Base-by-base conservation (phyloP, 2,888 invertebrate genomes). In the Catotricha subobsoleta region DNA sequence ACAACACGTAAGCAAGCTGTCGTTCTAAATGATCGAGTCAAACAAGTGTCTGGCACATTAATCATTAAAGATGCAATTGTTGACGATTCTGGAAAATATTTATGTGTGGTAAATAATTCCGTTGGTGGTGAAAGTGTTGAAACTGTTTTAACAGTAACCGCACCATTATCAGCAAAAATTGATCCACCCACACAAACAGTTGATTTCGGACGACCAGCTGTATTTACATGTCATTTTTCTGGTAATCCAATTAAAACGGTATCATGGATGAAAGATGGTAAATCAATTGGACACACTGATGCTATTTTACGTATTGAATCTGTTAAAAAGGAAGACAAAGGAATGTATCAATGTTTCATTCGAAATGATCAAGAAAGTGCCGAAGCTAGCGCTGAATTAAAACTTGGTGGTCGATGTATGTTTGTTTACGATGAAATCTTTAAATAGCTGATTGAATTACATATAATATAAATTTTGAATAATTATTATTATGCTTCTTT, bases 301-400 rank as follows among this genome's bases (percentile, higher is more conserved):
- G 74, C 81, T 5, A 74, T 81, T 42, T 65, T 92, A 34, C 69
- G 83, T 48, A 90, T 94, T 52, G 84, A 84, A 53, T 79, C 86
- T 2, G 88, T 94, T 0, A 80, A 86, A 61, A 84, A 91, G 54
- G 87, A 88, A 62, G 92, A 92, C 61, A 87, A 87, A 57, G 94
- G 94, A 54, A 92, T 92, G 91, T 94, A 92, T 60, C 94, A 94
- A 57, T 94, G 94, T 58, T 88, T 92, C 56, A 83, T 90, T 39
- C 71, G 87, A 42, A 91, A 91, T 57, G 90, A 88, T 52, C 84
- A 87, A 57, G 90, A 91, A 60, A 87, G 86, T 53, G 88, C 90
- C 0, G 90, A 92, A 55, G 87, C 87, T 2, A 86, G 84, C 42
- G 88, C 84, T 39, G 91, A 92, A 68, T 66, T 94, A 41, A 86